Evolutionary conservation across 2,113 vertebrate genomes (phyloP).

Genomic region (Tauraco erythrolophus): DNA sequence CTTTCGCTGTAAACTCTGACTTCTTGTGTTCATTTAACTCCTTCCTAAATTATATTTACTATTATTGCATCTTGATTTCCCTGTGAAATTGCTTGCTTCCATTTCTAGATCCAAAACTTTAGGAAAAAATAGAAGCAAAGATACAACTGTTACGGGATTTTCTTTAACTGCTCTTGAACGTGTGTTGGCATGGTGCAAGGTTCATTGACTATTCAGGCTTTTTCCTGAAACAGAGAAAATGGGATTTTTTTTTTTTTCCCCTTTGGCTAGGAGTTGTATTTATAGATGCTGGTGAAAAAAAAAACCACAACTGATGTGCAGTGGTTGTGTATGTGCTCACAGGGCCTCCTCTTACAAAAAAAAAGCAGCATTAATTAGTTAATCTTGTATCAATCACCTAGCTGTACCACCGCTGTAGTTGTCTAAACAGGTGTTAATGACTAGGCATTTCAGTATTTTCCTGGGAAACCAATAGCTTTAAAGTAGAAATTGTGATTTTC

Average conservation of each 20-base stretch:
- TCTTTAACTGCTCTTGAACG: neutral
- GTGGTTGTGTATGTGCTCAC: neutral
- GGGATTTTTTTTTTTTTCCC: neutral
- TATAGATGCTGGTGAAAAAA: neutral
- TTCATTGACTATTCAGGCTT: neutral
- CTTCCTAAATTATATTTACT: neutral
- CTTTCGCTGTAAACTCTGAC: neutral
- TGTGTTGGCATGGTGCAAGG: neutral
- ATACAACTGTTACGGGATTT: neutral
- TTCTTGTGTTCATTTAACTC: neutral
- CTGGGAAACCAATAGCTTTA: neutral
- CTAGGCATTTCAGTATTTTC: neutral
- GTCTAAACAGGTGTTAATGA: neutral
- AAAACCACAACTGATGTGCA: neutral
- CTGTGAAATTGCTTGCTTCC: neutral
- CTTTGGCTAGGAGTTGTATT: neutral
- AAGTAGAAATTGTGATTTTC: conserved; percentile 3
- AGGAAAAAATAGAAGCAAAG: neutral
- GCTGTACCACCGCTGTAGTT: neutral
- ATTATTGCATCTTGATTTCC: too few relatives aligned
- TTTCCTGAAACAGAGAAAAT: neutral
- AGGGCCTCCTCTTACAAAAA: neutral
- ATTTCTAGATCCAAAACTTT: neutral
- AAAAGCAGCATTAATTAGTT: neutral
- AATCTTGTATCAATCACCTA: neutral